These are phyloP conservation scores for Smittia aterrima DNA, from an alignment of 2,888 invertebrate species.

Conservation along the genomic window DNA sequence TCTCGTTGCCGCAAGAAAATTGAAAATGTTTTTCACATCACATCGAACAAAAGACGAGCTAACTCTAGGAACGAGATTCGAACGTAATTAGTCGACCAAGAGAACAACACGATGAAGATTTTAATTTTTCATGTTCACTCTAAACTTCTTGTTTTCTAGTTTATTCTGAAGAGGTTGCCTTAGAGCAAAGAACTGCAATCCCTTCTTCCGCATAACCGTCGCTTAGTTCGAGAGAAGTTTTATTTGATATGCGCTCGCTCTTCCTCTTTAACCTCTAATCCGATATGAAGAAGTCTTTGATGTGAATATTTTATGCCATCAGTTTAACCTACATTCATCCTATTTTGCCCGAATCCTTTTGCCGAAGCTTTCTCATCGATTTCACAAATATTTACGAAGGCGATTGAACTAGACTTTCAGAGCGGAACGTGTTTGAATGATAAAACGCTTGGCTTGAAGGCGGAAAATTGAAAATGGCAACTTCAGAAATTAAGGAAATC, in stretches of 20 bases:
- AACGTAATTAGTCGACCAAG: constrained; percentile 14
- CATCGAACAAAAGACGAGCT: neutral
- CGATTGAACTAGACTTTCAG: constrained; percentile 18
- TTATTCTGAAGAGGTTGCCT: neutral
- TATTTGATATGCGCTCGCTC: neutral
- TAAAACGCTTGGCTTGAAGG: constrained; percentile 4
- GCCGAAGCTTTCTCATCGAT: constrained; percentile 2
- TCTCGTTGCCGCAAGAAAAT: constrained; percentile 1
- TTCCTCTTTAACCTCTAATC: neutral
- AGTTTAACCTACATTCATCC: constrained; percentile 5
- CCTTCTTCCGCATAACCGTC: neutral
- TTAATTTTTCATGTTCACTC: constrained; percentile 8
- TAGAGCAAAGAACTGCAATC: neutral
- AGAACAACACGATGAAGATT: neutral
- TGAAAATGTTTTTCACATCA: constrained; percentile 26
- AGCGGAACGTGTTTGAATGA: constrained; percentile 14
- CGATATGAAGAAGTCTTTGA: neutral
- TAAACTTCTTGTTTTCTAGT: neutral
- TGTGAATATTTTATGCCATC: constrained; percentile 18
- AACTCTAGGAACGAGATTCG: neutral
- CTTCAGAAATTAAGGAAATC: neutral
- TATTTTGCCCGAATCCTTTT: neutral
- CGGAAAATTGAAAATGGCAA: neutral
- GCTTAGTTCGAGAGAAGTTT: constrained; percentile 1
- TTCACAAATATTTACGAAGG: neutral